Conservation (phyloP, 1,140 invertebrate species). For the Leptonema lineaticorne region DNA sequence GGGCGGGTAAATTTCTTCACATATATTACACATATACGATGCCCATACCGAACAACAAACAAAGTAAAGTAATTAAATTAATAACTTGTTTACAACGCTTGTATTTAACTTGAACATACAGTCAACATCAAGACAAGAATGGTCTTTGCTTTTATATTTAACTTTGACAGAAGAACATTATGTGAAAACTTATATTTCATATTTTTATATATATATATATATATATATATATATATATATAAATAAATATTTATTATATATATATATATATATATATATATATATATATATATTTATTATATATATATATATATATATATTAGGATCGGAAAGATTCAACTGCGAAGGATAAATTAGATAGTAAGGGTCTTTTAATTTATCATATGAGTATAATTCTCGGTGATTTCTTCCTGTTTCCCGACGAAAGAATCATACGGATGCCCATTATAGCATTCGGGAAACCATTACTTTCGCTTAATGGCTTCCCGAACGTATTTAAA, state of each 20-base stretch:
- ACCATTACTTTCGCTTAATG: constrained; percentile 3
- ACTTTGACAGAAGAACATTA: neutral
- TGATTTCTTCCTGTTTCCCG: constrained; percentile 13
- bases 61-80: constrained; percentile 12
- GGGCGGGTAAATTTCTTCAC: neutral
- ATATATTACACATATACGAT: too few species aligned
- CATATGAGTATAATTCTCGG: constrained; percentile 14
- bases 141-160: neutral
- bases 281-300: too few species aligned
- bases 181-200: neutral
- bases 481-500: constrained; percentile 19
- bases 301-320: too few species aligned
- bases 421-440: constrained; percentile 11
- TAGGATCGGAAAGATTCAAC: too few species aligned
- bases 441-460: constrained; percentile 10
- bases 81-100: constrained; percentile 1
- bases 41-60: neutral
- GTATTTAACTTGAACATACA: neutral
- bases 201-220: too few species aligned
- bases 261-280: too few species aligned
- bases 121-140: neutral
- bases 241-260: too few species aligned
- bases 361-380: constrained; percentile 9
- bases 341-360: constrained; percentile 1
- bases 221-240: too few species aligned